Conservation (phyloP, 1,140 invertebrate genomes). For the Drosophila bipectinata region DNA sequence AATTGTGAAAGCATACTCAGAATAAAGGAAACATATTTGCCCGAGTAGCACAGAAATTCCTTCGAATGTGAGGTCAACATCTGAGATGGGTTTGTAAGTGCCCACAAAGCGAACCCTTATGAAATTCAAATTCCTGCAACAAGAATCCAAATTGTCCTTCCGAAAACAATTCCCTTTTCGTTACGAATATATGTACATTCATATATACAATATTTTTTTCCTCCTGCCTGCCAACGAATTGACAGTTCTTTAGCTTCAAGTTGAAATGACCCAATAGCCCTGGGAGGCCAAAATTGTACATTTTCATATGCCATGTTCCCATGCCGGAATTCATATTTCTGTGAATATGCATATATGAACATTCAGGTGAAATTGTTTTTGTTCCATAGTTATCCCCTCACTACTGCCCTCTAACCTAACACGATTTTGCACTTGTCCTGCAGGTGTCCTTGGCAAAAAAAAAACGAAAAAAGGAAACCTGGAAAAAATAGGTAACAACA, state of each 20-base stretch:
- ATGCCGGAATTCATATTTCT: constrained; percentile 63
- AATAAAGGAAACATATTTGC: constrained; percentile 2
- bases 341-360: constrained; percentile 42
- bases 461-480: background rate
- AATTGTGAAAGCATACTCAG: background rate
- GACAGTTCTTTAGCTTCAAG: background rate
- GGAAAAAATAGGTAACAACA: constrained; percentile 16
- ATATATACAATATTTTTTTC: background rate
- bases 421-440: constrained; percentile 71
- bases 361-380: constrained; percentile 40
- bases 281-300: constrained; percentile 34
- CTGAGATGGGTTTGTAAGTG: background rate
- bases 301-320: constrained; percentile 55
- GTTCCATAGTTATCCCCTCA: constrained; percentile 7
- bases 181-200: background rate
- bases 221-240: background rate
- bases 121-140: constrained; percentile 32
- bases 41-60: background rate
- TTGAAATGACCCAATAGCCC: constrained; percentile 4
- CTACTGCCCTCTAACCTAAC: constrained; percentile 54
- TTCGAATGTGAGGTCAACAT: constrained; percentile 4
- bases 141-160: constrained; percentile 31
- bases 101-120: constrained; percentile 10
- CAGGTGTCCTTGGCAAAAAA: constrained; percentile 20
- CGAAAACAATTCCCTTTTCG: constrained; percentile 26